Evolutionary conservation across 1,140 invertebrate species (phyloP), one percentile per base, ranked within the genome.

Genomic region (Caenorhabditis inopinata): DNA sequence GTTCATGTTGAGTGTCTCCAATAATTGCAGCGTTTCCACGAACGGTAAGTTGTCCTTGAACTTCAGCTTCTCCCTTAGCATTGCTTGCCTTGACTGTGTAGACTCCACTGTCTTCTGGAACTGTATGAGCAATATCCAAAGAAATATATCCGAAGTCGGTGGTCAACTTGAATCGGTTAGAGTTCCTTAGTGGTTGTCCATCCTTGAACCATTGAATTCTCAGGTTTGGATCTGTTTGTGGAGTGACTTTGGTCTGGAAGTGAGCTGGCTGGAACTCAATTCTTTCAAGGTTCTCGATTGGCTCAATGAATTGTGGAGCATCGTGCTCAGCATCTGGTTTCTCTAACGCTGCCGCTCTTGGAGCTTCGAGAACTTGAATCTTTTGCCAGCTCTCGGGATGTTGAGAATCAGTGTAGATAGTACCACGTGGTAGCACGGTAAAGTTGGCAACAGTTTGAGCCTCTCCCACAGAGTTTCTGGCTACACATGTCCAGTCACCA

Each of bases 201-300:
- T 88, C 85, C 47, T 89, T 86, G 78, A 77, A 85, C 87, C 87
- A 88, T 68, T 83, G 76, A 45, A 88, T 80, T 27, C 46, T 27
- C 9, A 98, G 90, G 81, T 93, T 95, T 1, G 96, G 93, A 92
- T 99, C 96, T 83, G 94, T 94, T 89, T 95, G 94, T 0, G 96
- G 97, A 87, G 96, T 94, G 4, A 99, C 93, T 77, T 93, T 92
- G 85, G 95, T 97, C 89, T 98, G 95, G 87, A 99, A 98, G 75
- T 95, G 93, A 0, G 96, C 93, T 0, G 93, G 92, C 90, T 98
- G 95, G 11, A 94, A 93, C 90, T 97, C 95, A 85, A 86, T 83
- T 18, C 86, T 78, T 21, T 86, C 86, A 45, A 87, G 75, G 18
- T 51, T 79, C 18, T 85, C 81, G 35, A 87, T 49, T 12, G 80